A percentile compares a stretch with the other conserved stretches of the same genome.
Conservation (phyloP, 1,140 invertebrate species). For the Trichonephila clavipes region DNA sequence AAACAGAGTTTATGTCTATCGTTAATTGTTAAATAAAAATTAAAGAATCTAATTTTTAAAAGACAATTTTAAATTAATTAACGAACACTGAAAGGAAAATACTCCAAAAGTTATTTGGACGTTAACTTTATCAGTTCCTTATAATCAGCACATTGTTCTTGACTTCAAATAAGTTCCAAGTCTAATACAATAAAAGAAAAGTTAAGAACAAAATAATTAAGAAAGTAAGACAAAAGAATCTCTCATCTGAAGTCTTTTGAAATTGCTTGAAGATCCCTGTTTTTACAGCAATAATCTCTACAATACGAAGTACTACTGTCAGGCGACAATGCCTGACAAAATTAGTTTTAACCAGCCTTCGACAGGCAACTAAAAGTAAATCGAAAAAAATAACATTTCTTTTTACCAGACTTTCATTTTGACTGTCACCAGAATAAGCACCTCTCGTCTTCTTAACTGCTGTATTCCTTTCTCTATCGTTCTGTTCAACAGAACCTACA, state of each 20-base stretch:
- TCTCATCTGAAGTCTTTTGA: neutral
- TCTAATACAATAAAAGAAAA: neutral
- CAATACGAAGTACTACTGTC: neutral
- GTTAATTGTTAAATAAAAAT: too few species aligned
- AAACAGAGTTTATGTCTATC: too few species aligned
- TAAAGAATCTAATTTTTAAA: too few species aligned
- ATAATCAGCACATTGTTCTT: neutral
- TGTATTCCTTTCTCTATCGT: neutral
- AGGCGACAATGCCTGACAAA: constrained; percentile 30
- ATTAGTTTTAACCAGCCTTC: constrained; percentile 55
- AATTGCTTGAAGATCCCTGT: constrained; percentile 34
- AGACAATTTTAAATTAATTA: too few species aligned
- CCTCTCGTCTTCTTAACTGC: neutral
- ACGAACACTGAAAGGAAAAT: neutral
- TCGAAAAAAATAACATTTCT: neutral
- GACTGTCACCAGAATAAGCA: constrained; percentile 51
- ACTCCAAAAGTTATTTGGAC: neutral
- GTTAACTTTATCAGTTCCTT: neutral
- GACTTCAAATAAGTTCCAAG: neutral
- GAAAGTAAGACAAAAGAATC: constrained; percentile 16
- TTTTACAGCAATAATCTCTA: neutral
- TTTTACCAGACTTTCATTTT: constrained; percentile 48
- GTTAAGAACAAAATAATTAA: neutral
- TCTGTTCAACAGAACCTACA: neutral
- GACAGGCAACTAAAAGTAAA: constrained; percentile 17